Evolutionary conservation across 2,888 invertebrate genomes (phyloP), one percentile per base, ranked within the genome.

Genomic region (Drosophila anomalata): DNA sequence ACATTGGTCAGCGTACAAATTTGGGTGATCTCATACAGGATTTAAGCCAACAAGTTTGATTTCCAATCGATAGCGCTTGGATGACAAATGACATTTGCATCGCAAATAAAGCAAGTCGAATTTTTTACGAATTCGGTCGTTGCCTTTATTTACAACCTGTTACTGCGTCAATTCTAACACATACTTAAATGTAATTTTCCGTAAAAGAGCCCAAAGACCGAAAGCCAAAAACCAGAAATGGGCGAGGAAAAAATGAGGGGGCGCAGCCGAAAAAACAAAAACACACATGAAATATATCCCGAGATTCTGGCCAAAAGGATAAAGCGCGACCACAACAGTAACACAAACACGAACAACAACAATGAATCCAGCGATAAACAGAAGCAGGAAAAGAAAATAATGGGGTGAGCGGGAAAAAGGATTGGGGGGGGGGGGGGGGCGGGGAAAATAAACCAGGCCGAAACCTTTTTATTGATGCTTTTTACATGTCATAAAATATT

Each of bases 401-500:
- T 48, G 41, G 33, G 41, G 33, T 22, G 48, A 8, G 44, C 9
- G 11, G 11, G n/a, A 12, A 20, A 12, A n/a, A 8, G 9, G 14
- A 11, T 6, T 2, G 57, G 3, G 2, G 24, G 36, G 48, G 55
- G 17, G 52, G 17, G 4, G 57, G 3, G 2, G 24, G 36, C 51
- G 55, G 17, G 52, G 17, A 61, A 60, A 62, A 56, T 58, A 50
- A 47, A 48, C 52, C 57, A 29, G 48, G 41, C 57, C 48, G 68
- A 68, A 70, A 76, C 57, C 74, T 75, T 85, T 87, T 87, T 84
- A 84, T 84, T 82, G 87, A 82, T 77, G 85, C 79, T 82, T 82
- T 69, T 84, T 76, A 84, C 82, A 85, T 79, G 82, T 87, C 82
- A 85, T 82, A 77, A 84, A 84, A 85, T 87, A 87, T 84, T 87